phyloP scores from a whole-genome alignment of 2,113 vertebrate genomes.

The Casuarius casuarius region DNA sequence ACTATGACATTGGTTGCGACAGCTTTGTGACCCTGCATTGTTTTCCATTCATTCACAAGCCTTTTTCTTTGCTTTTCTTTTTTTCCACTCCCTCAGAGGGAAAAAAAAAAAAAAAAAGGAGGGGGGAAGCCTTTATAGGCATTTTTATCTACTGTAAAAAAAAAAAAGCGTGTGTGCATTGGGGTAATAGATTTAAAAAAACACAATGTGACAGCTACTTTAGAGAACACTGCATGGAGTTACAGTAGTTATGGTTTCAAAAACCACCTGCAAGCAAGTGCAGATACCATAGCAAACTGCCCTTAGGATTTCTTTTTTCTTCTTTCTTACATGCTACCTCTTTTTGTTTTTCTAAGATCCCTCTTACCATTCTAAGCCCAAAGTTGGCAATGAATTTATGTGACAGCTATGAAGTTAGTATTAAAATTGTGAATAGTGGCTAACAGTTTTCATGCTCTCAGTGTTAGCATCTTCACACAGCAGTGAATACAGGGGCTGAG shows the following conservation, averaged over 20 bases:
- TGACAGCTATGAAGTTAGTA: slow-evolving; percentile 86
- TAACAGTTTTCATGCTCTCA: slow-evolving; percentile 31
- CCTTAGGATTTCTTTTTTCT: slow-evolving; percentile 53
- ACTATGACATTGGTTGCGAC: slow-evolving; percentile 84
- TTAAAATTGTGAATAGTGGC: slow-evolving; percentile 80
- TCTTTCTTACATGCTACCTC: not conserved
- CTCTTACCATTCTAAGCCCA: slow-evolving; percentile 60
- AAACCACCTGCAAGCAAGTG: slow-evolving; percentile 81
- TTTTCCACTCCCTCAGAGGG: not conserved
- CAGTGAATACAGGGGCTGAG: slow-evolving; percentile 43
- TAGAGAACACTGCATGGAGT: slow-evolving; percentile 52
- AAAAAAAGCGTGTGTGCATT: not conserved
- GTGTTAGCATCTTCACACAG: slow-evolving; percentile 58
- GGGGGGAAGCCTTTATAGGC: slow-evolving; percentile 73
- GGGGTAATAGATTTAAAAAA: slow-evolving; percentile 20
- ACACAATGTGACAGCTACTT: slow-evolving; percentile 61
- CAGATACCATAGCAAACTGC: slow-evolving; percentile 67
- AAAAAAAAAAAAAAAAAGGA: not conserved
- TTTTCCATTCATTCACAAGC: slow-evolving; percentile 89
- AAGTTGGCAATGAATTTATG: slow-evolving; percentile 78
- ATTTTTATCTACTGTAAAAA: slow-evolving; percentile 86
- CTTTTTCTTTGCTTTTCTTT: slow-evolving; percentile 61
- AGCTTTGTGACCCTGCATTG: slow-evolving; percentile 86
- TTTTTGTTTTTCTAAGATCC: slow-evolving; percentile 37
- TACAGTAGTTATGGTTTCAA: slow-evolving; percentile 75